phyloP scores from a whole-genome alignment of 2,888 invertebrate species.

The Pediacus dermestoides region DNA sequence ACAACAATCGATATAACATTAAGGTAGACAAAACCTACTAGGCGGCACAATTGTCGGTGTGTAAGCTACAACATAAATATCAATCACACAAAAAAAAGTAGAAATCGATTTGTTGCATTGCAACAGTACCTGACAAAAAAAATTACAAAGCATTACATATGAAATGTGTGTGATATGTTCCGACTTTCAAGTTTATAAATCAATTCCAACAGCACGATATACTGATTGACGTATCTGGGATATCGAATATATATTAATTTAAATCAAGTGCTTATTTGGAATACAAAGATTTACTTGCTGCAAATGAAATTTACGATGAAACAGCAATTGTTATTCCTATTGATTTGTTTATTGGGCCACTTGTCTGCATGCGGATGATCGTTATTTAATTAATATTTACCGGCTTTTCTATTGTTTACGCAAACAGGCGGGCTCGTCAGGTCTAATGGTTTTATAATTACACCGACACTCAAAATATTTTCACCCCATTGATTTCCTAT shows the following conservation, averaged over 20 bases:
- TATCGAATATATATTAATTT: constrained; percentile 9
- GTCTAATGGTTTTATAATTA: constrained; percentile 17
- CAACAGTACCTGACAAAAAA: no score
- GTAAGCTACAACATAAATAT: no score
- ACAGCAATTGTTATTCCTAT: constrained; percentile 11
- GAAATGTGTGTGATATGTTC: no score
- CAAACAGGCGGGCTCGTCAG: constrained; percentile 7
- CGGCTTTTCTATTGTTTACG: constrained; percentile 14
- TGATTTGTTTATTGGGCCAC: constrained; percentile 9
- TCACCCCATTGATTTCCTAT: no score
- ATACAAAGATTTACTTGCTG: constrained; percentile 8
- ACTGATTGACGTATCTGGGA: constrained; percentile 16
- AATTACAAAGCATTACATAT: no score
- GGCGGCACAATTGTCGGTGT: no score
- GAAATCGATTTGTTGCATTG: no score
- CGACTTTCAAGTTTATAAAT: constrained; percentile 7
- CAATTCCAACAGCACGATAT: constrained; percentile 7
- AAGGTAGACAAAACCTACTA: no score
- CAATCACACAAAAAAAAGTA: no score
- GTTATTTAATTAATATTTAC: constrained; percentile 18
- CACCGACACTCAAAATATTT: constrained; percentile 9
- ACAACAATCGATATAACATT: no score
- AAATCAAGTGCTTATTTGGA: constrained; percentile 13
- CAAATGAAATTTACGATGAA: constrained; percentile 13
- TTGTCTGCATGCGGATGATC: constrained; percentile 14